These are phyloP conservation scores for Barypeithes pellucidus DNA, from an alignment of 2,888 invertebrate genomes.

Conservation along the genomic window DNA sequence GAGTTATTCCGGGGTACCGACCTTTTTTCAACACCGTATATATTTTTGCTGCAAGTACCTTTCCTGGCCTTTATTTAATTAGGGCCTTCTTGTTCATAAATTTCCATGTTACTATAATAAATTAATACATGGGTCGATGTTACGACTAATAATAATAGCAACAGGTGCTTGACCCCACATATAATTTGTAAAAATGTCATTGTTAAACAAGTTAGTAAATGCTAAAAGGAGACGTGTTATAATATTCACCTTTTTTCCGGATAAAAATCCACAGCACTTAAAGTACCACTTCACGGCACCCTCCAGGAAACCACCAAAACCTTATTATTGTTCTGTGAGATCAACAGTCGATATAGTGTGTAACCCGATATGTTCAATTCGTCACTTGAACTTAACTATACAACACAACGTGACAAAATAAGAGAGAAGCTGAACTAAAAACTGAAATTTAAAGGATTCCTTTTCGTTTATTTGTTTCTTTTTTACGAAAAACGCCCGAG, in stretches of 20 bases:
- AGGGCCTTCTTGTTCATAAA: no score
- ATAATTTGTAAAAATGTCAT: neutral
- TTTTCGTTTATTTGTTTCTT: slow-evolving; percentile 30
- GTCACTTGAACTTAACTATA: neutral
- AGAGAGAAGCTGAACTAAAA: neutral
- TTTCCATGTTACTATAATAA: no score
- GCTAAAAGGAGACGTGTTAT: neutral
- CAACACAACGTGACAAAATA: neutral
- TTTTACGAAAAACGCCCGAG: slow-evolving; percentile 23
- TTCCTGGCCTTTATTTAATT: no score
- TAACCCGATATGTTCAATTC: neutral
- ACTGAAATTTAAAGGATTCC: slow-evolving; percentile 18
- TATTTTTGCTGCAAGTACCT: no score
- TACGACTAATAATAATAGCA: neutral
- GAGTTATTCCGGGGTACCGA: no score
- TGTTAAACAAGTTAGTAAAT: neutral
- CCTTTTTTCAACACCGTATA: no score
- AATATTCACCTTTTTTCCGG: neutral
- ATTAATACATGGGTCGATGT: no score
- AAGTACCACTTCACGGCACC: neutral
- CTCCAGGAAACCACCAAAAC: neutral
- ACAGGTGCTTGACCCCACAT: slow-evolving; percentile 1
- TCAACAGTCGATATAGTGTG: neutral
- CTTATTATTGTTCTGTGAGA: neutral
- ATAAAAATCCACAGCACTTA: neutral